Conservation (phyloP, 2,797 vertebrate genomes). For the Galagoides demidoff region DNA sequence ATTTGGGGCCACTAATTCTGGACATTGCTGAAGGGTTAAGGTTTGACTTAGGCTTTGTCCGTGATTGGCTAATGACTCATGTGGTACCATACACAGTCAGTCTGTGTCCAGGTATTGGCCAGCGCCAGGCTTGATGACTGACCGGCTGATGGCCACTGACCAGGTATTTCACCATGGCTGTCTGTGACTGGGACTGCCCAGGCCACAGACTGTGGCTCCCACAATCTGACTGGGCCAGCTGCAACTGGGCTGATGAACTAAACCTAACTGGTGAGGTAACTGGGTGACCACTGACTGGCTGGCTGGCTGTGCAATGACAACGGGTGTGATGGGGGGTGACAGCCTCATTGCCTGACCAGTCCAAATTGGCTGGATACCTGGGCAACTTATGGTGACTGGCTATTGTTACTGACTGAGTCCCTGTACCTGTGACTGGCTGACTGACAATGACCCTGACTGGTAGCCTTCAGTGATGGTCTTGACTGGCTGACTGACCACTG, state of each 20-base stretch:
- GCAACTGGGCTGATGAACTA: not conserved
- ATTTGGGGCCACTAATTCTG: not conserved
- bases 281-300: no score
- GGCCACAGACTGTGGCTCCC: not conserved
- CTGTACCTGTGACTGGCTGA: not conserved
- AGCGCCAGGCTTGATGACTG: not conserved
- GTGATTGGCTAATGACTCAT: not conserved
- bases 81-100: not conserved
- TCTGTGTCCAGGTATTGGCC: not conserved
- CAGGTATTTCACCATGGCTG: accelerated
- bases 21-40: not conserved
- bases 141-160: not conserved
- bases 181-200: not conserved
- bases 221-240: not conserved
- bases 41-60: not conserved
- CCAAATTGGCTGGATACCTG: not conserved
- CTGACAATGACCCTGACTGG: not conserved
- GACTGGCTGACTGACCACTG: not conserved
- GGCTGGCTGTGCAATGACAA: not conserved
- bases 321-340: no score
- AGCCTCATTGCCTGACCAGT: not conserved
- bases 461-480: not conserved
- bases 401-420: not conserved
- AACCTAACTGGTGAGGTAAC: not conserved
- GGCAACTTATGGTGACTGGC: not conserved